Percentiles rank a stretch among this genome's conserved stretches.
These are phyloP conservation scores for Pseudonaja textilis DNA, from an alignment of 2,113 vertebrate species.

Conservation along the genomic window DNA sequence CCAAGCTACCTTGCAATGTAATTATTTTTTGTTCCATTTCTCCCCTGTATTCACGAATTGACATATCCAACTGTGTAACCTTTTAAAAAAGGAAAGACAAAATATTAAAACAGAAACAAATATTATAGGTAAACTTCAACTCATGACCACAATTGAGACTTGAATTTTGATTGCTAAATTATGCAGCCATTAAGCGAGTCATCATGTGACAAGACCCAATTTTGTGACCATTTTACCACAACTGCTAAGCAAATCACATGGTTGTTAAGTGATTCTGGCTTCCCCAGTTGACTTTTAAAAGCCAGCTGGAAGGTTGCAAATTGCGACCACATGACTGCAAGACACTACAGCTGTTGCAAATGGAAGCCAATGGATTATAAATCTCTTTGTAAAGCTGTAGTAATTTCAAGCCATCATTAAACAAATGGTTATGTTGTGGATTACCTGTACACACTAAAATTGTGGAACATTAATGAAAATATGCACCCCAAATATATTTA, in stretches of 20 bases:
- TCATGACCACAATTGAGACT: not conserved
- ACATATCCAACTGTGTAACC: conserved; percentile 88
- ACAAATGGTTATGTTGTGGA: not conserved
- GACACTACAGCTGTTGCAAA: not conserved
- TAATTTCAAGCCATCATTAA: not conserved
- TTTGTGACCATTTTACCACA: not conserved
- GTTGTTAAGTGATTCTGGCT: not conserved
- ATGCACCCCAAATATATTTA: not conserved
- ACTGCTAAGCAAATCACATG: not conserved
- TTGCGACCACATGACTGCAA: not conserved
- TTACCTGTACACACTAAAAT: not conserved
- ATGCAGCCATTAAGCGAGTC: not conserved
- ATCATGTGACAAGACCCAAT: not conserved
- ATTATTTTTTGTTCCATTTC: conserved; percentile 89
- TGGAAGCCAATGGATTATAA: not conserved
- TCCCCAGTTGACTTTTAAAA: not conserved
- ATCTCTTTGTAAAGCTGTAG: not conserved
- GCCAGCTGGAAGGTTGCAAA: not conserved
- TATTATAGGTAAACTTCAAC: not conserved
- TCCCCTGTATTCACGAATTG: conserved; percentile 83
- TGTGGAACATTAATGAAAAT: not conserved
- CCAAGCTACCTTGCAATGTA: conserved; percentile 78
- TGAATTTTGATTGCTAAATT: not conserved
- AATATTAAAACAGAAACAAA: not conserved
- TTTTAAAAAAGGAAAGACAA: conserved; percentile 60